Conservation (phyloP, 2,113 vertebrate species). For the Chaetorhynchus papuensis region DNA sequence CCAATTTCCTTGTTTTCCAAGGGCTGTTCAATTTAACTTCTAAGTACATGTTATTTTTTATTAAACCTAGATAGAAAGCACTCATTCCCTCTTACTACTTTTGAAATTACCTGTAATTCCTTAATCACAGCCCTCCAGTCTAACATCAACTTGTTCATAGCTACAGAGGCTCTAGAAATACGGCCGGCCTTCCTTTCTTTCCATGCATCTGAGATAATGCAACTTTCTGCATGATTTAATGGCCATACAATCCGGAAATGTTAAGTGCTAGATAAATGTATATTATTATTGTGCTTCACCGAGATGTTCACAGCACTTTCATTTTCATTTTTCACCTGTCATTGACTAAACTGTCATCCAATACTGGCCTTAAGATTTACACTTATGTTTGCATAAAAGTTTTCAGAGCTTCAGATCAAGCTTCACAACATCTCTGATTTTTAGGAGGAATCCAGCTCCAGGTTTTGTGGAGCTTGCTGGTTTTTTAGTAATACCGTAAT, state of each 20-base stretch:
- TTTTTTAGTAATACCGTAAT: neutral
- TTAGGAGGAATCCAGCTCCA: neutral
- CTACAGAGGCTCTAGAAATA: neutral
- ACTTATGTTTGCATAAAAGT: neutral
- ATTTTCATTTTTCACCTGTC: neutral
- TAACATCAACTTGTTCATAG: neutral
- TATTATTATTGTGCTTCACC: neutral
- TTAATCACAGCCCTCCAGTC: neutral
- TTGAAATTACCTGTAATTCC: neutral
- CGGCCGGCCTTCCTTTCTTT: accelerated
- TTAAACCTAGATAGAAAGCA: neutral
- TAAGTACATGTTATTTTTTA: neutral
- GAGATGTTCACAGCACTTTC: neutral
- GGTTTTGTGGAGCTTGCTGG: neutral
- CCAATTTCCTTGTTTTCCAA: neutral
- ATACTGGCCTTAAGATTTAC: neutral
- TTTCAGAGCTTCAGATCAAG: neutral
- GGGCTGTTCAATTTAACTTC: neutral
- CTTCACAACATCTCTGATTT: neutral
- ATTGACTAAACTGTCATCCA: neutral
- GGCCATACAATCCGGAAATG: neutral
- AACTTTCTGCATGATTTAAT: neutral
- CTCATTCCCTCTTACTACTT: neutral
- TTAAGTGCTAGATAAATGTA: neutral
- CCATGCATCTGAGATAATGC: neutral